Evolutionary conservation across 2,797 vertebrate genomes (phyloP).

Genomic region (Hemitrygon akajei): DNA sequence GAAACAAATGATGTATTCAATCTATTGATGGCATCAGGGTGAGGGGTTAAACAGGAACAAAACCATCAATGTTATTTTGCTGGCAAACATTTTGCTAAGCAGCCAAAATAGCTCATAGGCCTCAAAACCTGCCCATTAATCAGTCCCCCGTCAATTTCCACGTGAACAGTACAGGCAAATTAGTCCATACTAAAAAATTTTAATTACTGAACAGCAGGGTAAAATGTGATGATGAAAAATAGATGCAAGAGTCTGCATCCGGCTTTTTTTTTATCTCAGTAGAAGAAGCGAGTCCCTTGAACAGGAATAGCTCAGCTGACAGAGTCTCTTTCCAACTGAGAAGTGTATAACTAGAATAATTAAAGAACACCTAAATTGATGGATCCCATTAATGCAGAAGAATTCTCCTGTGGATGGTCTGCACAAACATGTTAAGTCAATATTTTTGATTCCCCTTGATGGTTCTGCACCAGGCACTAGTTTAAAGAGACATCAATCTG

Average conservation of each 20-base stretch:
- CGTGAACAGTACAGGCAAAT: conserved; percentile 49
- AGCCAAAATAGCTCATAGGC: conserved; percentile 49
- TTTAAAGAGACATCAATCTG: conserved; percentile 99
- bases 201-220: conserved; percentile 52
- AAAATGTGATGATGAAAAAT: conserved; percentile 54
- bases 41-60: conserved; percentile 67
- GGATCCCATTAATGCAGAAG: conserved; percentile 65
- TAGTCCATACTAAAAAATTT: conserved; percentile 50
- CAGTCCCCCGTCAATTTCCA: conserved; percentile 50
- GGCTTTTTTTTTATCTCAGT: conserved; percentile 41
- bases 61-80: conserved; percentile 65
- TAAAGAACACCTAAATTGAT: conserved; percentile 66
- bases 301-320: conserved; percentile 50
- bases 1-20: conserved; percentile 87
- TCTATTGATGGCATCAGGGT: conserved; percentile 76
- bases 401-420: conserved; percentile 58
- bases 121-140: conserved; percentile 49
- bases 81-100: conserved; percentile 53
- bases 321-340: conserved; percentile 60
- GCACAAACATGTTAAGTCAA: conserved; percentile 72
- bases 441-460: conserved; percentile 88
- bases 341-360: conserved; percentile 74
- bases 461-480: conserved; percentile 75
- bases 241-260: conserved; percentile 45
- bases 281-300: conserved; percentile 41